A percentile compares a stretch with the other conserved stretches of the same genome.
Conservation (phyloP, 2,888 invertebrate species). For the Ophonus ardosiacus region DNA sequence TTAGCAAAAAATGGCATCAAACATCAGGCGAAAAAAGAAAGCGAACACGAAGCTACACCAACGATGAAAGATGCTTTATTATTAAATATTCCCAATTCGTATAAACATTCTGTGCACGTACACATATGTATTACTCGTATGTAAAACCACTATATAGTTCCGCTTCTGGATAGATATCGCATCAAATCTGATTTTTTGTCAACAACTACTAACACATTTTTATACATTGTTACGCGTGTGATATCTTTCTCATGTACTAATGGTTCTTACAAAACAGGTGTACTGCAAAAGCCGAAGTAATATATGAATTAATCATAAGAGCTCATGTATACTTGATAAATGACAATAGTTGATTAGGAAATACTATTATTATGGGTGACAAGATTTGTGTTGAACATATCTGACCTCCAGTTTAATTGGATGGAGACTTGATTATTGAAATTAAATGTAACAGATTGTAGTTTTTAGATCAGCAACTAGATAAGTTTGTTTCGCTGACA, state of each 20-base stretch:
- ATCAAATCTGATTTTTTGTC: not conserved
- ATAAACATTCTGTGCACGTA: no score
- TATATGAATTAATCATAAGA: slow-evolving; percentile 33
- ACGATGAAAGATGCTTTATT: no score
- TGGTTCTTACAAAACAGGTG: slow-evolving; percentile 8
- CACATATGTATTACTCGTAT: no score
- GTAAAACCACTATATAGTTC: no score
- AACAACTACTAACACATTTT: not conserved
- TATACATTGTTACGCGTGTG: not conserved
- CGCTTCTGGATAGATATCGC: no score
- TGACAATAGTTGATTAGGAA: slow-evolving; percentile 40
- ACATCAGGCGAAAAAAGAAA: no score
- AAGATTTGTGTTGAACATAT: slow-evolving; percentile 31
- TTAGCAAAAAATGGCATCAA: no score
- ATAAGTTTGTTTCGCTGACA: slow-evolving; percentile 26
- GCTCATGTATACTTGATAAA: slow-evolving; percentile 39
- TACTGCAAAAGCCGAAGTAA: not conserved
- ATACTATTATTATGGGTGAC: slow-evolving; percentile 34
- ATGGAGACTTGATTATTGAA: slow-evolving; percentile 31
- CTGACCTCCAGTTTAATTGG: slow-evolving; percentile 38
- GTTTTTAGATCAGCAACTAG: slow-evolving; percentile 2
- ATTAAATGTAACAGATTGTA: slow-evolving; percentile 22
- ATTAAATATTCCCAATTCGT: no score
- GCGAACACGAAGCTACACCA: no score
- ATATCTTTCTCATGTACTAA: not conserved